Conservation (phyloP, 2,113 vertebrate genomes). For the Podarcis raffonei region DNA sequence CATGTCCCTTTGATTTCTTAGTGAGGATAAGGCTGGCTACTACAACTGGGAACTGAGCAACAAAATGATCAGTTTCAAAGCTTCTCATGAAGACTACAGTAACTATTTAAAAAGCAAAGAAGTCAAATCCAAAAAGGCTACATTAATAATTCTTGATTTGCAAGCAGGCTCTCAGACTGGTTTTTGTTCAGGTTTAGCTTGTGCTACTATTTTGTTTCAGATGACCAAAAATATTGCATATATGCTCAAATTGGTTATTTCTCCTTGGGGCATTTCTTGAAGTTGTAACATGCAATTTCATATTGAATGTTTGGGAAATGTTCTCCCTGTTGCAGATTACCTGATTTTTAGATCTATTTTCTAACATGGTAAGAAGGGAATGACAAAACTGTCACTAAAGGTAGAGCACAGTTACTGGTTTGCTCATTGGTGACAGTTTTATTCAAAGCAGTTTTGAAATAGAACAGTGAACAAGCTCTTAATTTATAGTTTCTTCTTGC, state of each 20-base stretch:
- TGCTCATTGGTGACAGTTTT: background rate
- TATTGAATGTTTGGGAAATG: background rate
- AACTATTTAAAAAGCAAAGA: slow-evolving; percentile 8
- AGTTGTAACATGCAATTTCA: background rate
- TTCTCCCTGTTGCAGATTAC: background rate
- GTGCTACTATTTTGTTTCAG: background rate
- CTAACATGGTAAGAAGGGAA: background rate
- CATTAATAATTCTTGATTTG: slow-evolving; percentile 25
- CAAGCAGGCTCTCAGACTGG: slow-evolving; percentile 2
- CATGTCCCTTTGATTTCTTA: slow-evolving; percentile 22
- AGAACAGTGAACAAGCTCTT: background rate
- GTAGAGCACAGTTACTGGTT: background rate
- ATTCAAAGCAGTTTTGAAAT: background rate
- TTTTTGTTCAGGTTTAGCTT: background rate
- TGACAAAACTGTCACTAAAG: background rate
- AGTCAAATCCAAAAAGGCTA: slow-evolving; percentile 30
- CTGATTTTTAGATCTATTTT: background rate
- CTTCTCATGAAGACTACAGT: background rate
- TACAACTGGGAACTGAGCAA: slow-evolving; percentile 38
- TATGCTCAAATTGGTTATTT: background rate
- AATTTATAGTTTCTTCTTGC: background rate
- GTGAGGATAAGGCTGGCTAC: slow-evolving; percentile 42
- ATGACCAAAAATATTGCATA: background rate
- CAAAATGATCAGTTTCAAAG: slow-evolving; percentile 11
- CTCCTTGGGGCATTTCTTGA: background rate